phyloP scores from a whole-genome alignment of 1,140 invertebrate genomes.

The Pachyrhynchus sulphureomaculatus region DNA sequence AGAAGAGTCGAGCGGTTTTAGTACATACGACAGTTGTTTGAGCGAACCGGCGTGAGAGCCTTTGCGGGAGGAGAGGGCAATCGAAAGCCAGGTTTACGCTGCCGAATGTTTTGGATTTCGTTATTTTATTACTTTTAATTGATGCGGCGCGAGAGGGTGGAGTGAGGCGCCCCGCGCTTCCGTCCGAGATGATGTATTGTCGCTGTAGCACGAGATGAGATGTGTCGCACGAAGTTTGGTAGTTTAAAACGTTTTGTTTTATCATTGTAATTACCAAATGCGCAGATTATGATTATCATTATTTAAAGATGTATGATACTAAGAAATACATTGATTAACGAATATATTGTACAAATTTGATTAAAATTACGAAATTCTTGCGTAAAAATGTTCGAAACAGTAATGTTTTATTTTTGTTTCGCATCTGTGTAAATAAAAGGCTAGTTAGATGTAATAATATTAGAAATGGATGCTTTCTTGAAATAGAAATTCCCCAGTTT shows the following conservation, averaged over 20 bases:
- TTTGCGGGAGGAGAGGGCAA: slow-evolving; percentile 25
- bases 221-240: neutral
- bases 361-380: no score
- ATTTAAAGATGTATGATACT: no score
- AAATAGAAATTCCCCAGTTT: no score
- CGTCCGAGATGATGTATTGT: neutral
- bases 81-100: slow-evolving; percentile 42
- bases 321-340: no score
- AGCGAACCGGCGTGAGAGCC: slow-evolving; percentile 39
- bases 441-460: no score
- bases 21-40: slow-evolving; percentile 50
- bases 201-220: neutral
- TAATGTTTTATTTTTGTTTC: no score
- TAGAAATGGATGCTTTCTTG: no score
- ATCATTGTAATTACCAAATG: no score
- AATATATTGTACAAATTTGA: no score
- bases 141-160: slow-evolving; percentile 18
- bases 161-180: neutral
- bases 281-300: no score
- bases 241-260: neutral
- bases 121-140: slow-evolving; percentile 44
- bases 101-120: slow-evolving; percentile 42
- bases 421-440: no score
- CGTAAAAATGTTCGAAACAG: no score
- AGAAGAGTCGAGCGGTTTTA: slow-evolving; percentile 41